A percentile compares a stretch with the other conserved stretches of the same genome.
These are phyloP conservation scores for Caenorhabditis panamensis DNA, from an alignment of 2,888 invertebrate species.

Conservation along the genomic window DNA sequence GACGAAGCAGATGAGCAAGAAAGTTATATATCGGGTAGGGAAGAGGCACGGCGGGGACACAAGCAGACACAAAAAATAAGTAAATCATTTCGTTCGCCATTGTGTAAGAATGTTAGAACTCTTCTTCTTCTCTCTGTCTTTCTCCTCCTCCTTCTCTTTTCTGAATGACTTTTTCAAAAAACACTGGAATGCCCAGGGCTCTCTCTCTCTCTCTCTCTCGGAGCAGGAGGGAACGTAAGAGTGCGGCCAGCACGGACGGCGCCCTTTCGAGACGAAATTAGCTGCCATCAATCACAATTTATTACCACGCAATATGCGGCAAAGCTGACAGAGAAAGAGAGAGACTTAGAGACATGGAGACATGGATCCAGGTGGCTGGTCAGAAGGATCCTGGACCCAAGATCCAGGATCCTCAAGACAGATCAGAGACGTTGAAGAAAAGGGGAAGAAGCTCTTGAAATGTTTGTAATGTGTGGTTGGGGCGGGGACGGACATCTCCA, in stretches of 20 bases:
- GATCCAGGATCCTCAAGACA: background rate
- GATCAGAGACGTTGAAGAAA: background rate
- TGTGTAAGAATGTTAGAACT: conserved; percentile 33
- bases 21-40: background rate
- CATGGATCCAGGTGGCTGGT: background rate
- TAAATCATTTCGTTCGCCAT: conserved; percentile 45
- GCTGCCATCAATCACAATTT: conserved; percentile 57
- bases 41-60: background rate
- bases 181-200: conserved; percentile 24
- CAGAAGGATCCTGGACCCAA: too few relatives aligned
- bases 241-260: conserved; percentile 19
- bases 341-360: conserved; percentile 10
- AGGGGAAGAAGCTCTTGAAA: background rate
- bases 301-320: conserved; percentile 39
- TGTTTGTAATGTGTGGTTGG: conserved; percentile 5
- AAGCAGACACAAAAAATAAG: conserved; percentile 29
- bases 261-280: conserved; percentile 49
- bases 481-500: background rate
- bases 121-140: conserved; percentile 21
- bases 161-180: conserved; percentile 10
- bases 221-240: conserved; percentile 16
- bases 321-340: conserved; percentile 5
- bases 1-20: background rate
- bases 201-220: background rate
- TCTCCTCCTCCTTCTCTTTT: conserved; percentile 16